Base-by-base conservation (phyloP, 2,797 vertebrate genomes). In the Gastrophryne carolinensis region DNA sequence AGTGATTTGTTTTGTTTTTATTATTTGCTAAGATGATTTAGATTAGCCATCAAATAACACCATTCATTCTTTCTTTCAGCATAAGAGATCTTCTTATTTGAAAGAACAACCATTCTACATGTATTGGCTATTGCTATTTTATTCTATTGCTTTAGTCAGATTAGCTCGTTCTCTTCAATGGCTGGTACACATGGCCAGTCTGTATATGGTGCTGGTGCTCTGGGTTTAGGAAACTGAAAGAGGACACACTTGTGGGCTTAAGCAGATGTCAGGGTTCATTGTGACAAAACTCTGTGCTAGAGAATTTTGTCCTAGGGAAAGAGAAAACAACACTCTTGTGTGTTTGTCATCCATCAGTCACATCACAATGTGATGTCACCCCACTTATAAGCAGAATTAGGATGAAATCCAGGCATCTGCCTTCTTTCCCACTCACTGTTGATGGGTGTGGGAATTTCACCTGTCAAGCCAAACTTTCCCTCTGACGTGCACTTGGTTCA, bases 391-490 rank as follows among this genome's bases (percentile, higher is more conserved):
- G 75, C 76, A 21, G 7, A n/a, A n/a, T n/a, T n/a, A n/a, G n/a
- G n/a, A n/a, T n/a, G n/a, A n/a, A n/a, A n/a, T n/a, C 81, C 84
- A 84, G 81, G 81, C 89, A 89, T 83, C 89, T 91, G 88, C 79
- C 79, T 54, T 39, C 15, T 39, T 87, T 89, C 89, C 87, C 88
- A 84, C 64, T 76, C 84, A 82, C 72, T 81, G 73, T 66, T 58
- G 82, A 77, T 56, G 83, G 86, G 84, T 83, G 86, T 85, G 89
- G 88, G 89, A 89, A 88, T 82, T 82, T 83, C 83, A 86, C 85
- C 87, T 88, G 90, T 87, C 90, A 87, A 83, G 81, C 85, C 89
- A 85, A 89, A 88, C 87, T 83, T 85, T 67, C 70, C 68, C 52
- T 80, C 83, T 80, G 84, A 86, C 79, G 82, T 84, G 89, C 90